Conservation (phyloP, 2,888 invertebrate species). For the Drosophila mercatorum region DNA sequence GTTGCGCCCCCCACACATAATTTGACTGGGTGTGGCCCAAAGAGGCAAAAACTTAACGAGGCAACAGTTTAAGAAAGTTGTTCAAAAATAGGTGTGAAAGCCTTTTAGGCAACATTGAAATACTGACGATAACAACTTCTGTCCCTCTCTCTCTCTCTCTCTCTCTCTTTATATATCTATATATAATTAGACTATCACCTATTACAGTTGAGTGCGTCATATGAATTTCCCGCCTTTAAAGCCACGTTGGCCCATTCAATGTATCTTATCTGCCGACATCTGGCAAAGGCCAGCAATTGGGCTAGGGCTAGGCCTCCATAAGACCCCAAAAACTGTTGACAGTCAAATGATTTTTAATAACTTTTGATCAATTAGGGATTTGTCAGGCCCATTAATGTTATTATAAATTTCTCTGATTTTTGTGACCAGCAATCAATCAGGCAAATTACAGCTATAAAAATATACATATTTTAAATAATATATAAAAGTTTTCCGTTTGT, state of each 20-base stretch:
- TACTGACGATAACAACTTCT: not conserved
- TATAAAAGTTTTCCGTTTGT: too few relatives aligned
- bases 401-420: conserved; percentile 13
- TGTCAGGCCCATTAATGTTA: conserved; percentile 12
- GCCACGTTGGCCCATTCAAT: not conserved
- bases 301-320: not conserved
- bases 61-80: conserved; percentile 42
- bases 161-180: too few relatives aligned
- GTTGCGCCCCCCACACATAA: conserved; percentile 44
- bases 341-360: conserved; percentile 12
- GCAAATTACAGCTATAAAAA: not conserved
- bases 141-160: too few relatives aligned
- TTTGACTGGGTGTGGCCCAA: conserved; percentile 28
- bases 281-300: not conserved
- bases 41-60: conserved; percentile 16
- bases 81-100: conserved; percentile 17
- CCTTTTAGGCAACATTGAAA: not conserved
- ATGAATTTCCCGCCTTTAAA: not conserved
- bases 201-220: not conserved
- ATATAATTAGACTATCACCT: not conserved
- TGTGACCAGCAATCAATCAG: not conserved
- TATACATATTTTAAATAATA: not conserved
- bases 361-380: conserved; percentile 23
- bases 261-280: conserved; percentile 4
- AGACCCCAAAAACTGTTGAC: not conserved